phyloP scores from a whole-genome alignment of 2,888 invertebrate species.

The Ochropleura leucogaster region DNA sequence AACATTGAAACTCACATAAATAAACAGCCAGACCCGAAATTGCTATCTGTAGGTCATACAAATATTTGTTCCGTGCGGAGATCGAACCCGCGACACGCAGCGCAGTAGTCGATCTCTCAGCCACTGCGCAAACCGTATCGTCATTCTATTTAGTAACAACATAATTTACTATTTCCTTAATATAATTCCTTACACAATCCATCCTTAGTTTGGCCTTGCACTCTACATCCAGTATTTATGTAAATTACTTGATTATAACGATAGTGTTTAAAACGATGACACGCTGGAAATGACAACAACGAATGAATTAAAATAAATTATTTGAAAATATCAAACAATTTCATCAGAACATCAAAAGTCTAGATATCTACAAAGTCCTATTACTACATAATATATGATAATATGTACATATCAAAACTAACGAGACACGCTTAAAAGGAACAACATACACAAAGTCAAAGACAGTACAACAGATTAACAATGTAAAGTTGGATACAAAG shows the following conservation, averaged over 20 bases:
- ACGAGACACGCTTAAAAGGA: not conserved
- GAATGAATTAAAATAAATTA: not conserved
- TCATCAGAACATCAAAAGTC: not conserved
- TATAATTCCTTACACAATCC: too few relatives aligned
- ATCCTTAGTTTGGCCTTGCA: too few relatives aligned
- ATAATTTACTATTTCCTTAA: too few relatives aligned
- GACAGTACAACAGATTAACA: not conserved
- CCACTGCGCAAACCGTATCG: too few relatives aligned
- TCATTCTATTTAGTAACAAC: too few relatives aligned
- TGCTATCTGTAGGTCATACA: too few relatives aligned
- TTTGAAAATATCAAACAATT: not conserved
- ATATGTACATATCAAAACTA: conserved; percentile 12
- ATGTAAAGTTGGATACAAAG: not conserved
- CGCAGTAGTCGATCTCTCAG: too few relatives aligned
- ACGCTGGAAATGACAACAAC: not conserved
- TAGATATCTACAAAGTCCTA: not conserved
- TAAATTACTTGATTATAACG: not conserved
- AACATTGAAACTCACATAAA: too few relatives aligned
- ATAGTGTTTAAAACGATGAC: not conserved
- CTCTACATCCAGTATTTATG: too few relatives aligned
- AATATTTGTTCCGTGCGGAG: too few relatives aligned
- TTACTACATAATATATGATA: not conserved
- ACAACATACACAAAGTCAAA: not conserved
- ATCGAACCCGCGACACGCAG: too few relatives aligned
- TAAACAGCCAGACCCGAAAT: too few relatives aligned